A percentile compares a stretch with the other conserved stretches of the same genome.
phyloP scores from a whole-genome alignment of 2,113 vertebrate genomes.

The Microcebus ravelobensis region DNA sequence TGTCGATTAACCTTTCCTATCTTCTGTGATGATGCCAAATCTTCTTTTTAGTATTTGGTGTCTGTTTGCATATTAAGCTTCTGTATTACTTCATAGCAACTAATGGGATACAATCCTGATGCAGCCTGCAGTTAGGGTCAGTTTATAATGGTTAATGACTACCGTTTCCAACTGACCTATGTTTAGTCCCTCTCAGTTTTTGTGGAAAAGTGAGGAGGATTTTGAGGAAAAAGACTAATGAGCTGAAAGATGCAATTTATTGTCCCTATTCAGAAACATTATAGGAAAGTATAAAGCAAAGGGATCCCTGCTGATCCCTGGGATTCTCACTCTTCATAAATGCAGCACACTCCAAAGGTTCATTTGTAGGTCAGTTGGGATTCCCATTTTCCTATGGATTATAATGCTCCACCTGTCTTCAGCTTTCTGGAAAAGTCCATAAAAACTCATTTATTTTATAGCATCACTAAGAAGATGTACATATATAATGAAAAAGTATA shows the following conservation, averaged over 20 bases:
- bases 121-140: not conserved
- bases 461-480: not conserved
- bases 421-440: not conserved
- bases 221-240: not conserved
- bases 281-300: not conserved
- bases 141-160: not conserved
- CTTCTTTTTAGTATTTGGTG: not conserved
- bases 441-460: not conserved
- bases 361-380: not conserved
- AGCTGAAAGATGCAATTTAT: not conserved
- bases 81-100: not conserved
- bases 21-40: not conserved
- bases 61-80: not conserved
- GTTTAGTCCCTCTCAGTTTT: not conserved
- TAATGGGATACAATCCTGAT: not conserved
- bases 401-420: not conserved
- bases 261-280: not conserved
- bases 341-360: not conserved
- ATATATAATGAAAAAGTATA: not conserved
- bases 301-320: not conserved
- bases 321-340: not conserved
- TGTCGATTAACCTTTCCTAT: not conserved
- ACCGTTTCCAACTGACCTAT: not conserved
- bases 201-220: not conserved
- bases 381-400: not conserved